phyloP scores from a whole-genome alignment of 1,140 invertebrate species.

The Matsumurasca onukii region DNA sequence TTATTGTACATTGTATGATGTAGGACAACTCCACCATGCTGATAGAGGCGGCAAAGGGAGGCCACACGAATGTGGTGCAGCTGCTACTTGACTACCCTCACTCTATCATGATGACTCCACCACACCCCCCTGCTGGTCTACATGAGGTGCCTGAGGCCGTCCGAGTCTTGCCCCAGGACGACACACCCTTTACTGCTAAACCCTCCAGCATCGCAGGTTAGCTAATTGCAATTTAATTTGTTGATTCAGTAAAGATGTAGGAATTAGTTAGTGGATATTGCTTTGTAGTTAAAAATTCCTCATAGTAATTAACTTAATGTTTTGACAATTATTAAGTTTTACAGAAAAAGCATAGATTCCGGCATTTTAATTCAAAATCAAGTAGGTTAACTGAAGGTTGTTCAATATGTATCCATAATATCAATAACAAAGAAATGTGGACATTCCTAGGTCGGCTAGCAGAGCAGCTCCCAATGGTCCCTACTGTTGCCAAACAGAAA shows the following conservation, averaged over 20 bases:
- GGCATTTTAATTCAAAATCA: too few relatives aligned
- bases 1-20: too few relatives aligned
- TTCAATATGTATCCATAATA: too few relatives aligned
- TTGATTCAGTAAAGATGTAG: neutral
- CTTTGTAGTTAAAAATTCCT: too few relatives aligned
- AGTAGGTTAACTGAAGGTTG: too few relatives aligned
- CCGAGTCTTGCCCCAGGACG: conserved; percentile 44
- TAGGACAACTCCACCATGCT: conserved; percentile 97
- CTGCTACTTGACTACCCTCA: conserved; percentile 93
- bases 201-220: conserved; percentile 25
- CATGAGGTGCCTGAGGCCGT: conserved; percentile 58
- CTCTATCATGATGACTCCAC: conserved; percentile 63
- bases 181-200: conserved; percentile 25
- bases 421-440: too few relatives aligned
- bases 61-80: conserved; percentile 94
- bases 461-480: conserved; percentile 47
- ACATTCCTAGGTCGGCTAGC: conserved; percentile 46
- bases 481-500: conserved; percentile 43
- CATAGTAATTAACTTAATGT: too few relatives aligned
- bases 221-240: neutral
- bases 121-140: conserved; percentile 48
- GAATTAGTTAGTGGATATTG: neutral
- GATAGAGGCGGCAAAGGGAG: conserved; percentile 97
- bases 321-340: too few relatives aligned
- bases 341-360: too few relatives aligned